Base-by-base conservation (phyloP, 1,140 invertebrate genomes). In the Drosophila mayri region DNA sequence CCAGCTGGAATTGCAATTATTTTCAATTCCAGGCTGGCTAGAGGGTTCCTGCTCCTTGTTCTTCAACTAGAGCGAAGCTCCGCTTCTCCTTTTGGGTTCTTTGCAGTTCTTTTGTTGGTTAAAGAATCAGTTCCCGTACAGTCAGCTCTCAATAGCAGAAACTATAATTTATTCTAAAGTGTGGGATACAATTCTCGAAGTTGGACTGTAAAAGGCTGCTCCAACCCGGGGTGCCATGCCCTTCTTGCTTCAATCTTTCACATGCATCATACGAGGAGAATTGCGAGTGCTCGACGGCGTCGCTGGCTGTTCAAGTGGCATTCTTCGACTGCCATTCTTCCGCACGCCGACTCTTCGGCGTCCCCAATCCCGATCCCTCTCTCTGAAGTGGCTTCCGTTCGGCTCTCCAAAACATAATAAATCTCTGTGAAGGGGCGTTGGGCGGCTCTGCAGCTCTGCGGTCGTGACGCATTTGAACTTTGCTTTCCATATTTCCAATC, bases 381-480 rank as follows among this genome's bases (percentile, higher is more conserved):
- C 20, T 49, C 25, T 72, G 63, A 67, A 87, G 75, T 73, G 83
- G 76, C 81, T 88, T 88, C 84, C 84, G 83, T 81, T 86, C 30
- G 55, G 59, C 25, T 61, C 52, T 73, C 62, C 50, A 57, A 58
- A 49, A 40, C 80, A 77, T 60, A 71, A 60, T 78, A 78, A 78
- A 85, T 85, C 82, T 74, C 66, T 8, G 16, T 10, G 18, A 38
- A 9, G 41, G 57, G 59, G 64, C 55, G 20, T 18, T 55, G 61
- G 61, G 28, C 20, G 10, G 35, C 32, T 30, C 28, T 7, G n/a
- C 37, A 74, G 38, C 47, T 46, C 55, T 67, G 54, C 54, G 49
- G 46, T 74, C 79, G 65, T 87, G 84, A 82, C 71, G 77, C 79
- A 87, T 79, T 62, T 86, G 78, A 79, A 81, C 79, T 83, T 52